phyloP scores from a whole-genome alignment of 2,797 vertebrate genomes.

The Pachyuromys duprasi region DNA sequence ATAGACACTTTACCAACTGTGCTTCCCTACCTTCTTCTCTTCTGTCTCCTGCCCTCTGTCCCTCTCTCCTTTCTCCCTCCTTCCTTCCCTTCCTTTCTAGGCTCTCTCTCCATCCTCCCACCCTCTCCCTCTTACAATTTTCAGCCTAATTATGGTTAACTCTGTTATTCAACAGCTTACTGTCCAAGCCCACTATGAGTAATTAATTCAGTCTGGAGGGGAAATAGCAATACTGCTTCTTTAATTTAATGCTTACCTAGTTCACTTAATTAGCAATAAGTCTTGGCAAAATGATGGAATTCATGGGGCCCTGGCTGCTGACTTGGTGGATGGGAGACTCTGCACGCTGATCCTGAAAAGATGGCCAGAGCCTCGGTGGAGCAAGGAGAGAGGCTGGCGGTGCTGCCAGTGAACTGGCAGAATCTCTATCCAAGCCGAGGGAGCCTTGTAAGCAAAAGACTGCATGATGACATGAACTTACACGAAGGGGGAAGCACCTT shows the following conservation, averaged over 20 bases:
- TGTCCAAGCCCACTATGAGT: constrained; percentile 65
- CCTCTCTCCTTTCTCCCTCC: not conserved
- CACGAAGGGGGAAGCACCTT: not conserved
- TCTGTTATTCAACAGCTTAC: constrained; percentile 69
- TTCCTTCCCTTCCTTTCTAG: not conserved
- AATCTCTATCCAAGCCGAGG: not conserved
- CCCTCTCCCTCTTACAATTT: not conserved
- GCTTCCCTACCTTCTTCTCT: not conserved
- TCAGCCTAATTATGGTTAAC: constrained; percentile 64
- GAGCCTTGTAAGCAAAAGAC: not conserved
- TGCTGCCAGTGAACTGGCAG: not conserved
- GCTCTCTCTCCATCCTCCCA: too few relatives aligned
- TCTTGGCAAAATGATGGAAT: constrained; percentile 65
- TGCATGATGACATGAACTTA: not conserved
- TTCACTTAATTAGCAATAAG: constrained; percentile 78
- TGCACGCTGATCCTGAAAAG: constrained; percentile 28
- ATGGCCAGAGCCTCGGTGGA: constrained; percentile 20
- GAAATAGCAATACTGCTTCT: constrained; percentile 58
- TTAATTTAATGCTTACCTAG: constrained; percentile 78
- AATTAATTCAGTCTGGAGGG: constrained; percentile 73
- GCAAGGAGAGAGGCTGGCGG: not conserved
- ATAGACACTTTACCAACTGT: not conserved
- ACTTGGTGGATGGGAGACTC: not conserved
- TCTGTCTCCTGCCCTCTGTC: not conserved
- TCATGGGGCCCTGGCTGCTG: not conserved